phyloP scores from a whole-genome alignment of 35 echinoderm and acorn worm genomes.

The Apostichopus japonicus region DNA sequence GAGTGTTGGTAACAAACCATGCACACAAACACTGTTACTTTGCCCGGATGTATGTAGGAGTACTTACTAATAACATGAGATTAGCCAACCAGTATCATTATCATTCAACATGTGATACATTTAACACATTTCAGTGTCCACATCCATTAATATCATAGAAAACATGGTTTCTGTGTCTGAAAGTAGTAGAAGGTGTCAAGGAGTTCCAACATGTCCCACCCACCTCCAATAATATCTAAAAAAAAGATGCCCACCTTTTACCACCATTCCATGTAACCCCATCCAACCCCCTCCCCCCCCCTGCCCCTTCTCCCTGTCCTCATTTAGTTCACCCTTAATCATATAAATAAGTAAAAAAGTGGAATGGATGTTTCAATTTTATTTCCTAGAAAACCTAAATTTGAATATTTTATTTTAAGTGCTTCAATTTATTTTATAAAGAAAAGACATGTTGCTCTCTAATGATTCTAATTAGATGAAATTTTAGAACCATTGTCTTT shows the following conservation, averaged over 20 bases:
- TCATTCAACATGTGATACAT: slow-evolving; percentile 35
- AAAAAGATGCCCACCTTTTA: too few species aligned
- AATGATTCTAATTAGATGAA: too few species aligned
- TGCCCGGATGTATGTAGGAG: neutral
- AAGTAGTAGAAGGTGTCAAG: neutral
- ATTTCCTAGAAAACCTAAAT: too few species aligned
- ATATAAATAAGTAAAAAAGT: neutral
- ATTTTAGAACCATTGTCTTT: too few species aligned
- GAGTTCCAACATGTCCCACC: too few species aligned
- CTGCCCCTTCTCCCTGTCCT: neutral
- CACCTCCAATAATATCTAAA: too few species aligned
- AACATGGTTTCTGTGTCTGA: neutral
- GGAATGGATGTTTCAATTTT: too few species aligned
- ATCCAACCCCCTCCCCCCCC: neutral
- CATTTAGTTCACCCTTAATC: neutral
- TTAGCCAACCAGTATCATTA: neutral
- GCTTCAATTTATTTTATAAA: too few species aligned
- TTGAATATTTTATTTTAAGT: too few species aligned
- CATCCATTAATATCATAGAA: slow-evolving; percentile 15
- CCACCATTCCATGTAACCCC: too few species aligned
- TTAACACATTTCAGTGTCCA: slow-evolving; percentile 15
- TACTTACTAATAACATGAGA: neutral
- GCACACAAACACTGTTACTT: slow-evolving; percentile 29
- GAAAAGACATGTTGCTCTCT: too few species aligned
- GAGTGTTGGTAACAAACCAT: slow-evolving; percentile 27